A percentile compares a stretch with the other conserved stretches of the same genome.
phyloP scores from a whole-genome alignment of 1,140 invertebrate species.

The Heliothis virescens region DNA sequence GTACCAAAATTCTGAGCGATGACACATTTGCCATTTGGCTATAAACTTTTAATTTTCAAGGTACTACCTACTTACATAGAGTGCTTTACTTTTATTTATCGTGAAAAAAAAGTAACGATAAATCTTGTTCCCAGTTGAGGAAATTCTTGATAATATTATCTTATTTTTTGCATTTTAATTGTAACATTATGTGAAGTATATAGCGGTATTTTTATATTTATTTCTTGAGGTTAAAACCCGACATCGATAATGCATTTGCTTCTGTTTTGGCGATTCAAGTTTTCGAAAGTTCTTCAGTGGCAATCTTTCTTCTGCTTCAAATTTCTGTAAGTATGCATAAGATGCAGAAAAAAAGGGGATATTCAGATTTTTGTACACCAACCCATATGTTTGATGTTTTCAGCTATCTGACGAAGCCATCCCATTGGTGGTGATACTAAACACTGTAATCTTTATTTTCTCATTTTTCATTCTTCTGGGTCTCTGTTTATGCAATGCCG shows the following conservation, averaged over 20 bases:
- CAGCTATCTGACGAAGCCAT: conserved; percentile 69
- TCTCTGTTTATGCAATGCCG: conserved; percentile 74
- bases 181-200: too few relatives aligned
- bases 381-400: conserved; percentile 25
- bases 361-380: too few relatives aligned
- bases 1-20: too few relatives aligned
- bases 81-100: too few relatives aligned
- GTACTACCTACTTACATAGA: too few relatives aligned
- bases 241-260: conserved; percentile 75
- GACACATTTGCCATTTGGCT: too few relatives aligned
- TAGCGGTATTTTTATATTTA: conserved; percentile 27
- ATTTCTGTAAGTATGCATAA: conserved; percentile 67
- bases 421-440: conserved; percentile 64
- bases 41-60: too few relatives aligned
- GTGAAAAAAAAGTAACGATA: too few relatives aligned
- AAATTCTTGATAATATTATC: too few relatives aligned
- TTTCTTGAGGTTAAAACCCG: conserved; percentile 65
- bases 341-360: too few relatives aligned
- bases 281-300: conserved; percentile 70
- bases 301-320: conserved; percentile 76
- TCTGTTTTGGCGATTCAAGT: conserved; percentile 74
- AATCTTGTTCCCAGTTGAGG: too few relatives aligned
- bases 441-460: conserved; percentile 70
- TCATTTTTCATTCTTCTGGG: conserved; percentile 71
- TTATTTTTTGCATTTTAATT: too few relatives aligned